A percentile compares a stretch with the other conserved stretches of the same genome.
These are phyloP conservation scores for Antrozous pallidus DNA, from an alignment of 2,797 vertebrate genomes.

Conservation along the genomic window DNA sequence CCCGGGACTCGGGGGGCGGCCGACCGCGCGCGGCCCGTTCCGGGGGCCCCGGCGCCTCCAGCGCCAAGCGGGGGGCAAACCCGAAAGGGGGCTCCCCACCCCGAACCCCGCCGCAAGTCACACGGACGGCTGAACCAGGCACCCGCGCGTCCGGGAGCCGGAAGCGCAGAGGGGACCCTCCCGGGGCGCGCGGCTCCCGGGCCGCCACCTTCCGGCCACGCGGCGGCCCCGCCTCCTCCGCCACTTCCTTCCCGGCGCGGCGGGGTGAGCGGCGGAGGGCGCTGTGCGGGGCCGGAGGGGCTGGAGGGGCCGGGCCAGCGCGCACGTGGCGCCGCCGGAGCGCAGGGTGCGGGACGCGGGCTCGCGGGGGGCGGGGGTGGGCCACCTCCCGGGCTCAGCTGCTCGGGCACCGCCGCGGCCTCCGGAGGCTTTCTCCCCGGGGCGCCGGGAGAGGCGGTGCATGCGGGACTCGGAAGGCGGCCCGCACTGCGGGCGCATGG, in stretches of 20 bases:
- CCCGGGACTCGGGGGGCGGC: no score
- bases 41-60: no score
- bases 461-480: fast-evolving
- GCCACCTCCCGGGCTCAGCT: neutral
- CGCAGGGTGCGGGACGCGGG: no score
- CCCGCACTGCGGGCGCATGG: neutral
- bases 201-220: neutral
- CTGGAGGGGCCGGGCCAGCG: neutral
- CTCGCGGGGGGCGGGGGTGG: no score
- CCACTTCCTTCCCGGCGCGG: slow-evolving; percentile 21
- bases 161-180: no score
- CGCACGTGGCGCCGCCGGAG: neutral
- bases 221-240: neutral
- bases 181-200: neutral
- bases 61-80: no score
- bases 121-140: no score
- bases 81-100: no score
- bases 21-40: no score
- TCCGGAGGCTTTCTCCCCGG: neutral
- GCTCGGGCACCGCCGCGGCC: neutral
- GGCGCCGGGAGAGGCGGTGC: neutral
- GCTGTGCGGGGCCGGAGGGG: fast-evolving
- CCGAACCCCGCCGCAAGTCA: no score
- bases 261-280: neutral
- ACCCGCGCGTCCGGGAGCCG: no score